These are phyloP conservation scores for Dinothrombium tinctorium DNA, from an alignment of 1,140 invertebrate genomes.

Conservation along the genomic window DNA sequence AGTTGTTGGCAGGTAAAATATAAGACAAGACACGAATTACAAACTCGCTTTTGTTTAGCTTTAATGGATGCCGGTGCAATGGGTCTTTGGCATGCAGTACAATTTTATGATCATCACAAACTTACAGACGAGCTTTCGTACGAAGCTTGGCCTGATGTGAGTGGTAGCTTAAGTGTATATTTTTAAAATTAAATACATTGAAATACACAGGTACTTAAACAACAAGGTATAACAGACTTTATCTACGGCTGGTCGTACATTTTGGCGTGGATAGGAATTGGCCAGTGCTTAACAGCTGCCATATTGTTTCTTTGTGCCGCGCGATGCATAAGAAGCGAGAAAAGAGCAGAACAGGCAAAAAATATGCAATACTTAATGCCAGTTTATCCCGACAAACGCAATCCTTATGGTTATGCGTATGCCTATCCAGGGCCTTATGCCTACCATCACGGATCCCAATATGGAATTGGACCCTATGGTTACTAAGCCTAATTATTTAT, in stretches of 20 bases:
- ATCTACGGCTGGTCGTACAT: slow-evolving; percentile 88
- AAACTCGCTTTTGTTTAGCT: slow-evolving; percentile 33
- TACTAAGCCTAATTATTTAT: too few species aligned
- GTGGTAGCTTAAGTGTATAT: too few species aligned
- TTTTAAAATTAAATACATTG: too few species aligned
- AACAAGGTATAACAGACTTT: slow-evolving; percentile 41
- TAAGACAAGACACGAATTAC: not conserved
- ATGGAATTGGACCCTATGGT: slow-evolving; percentile 20
- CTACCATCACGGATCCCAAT: slow-evolving; percentile 70
- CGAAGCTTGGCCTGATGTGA: slow-evolving; percentile 72
- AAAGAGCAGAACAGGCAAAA: slow-evolving; percentile 72
- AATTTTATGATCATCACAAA: slow-evolving; percentile 82
- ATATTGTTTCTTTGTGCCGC: slow-evolving; percentile 74
- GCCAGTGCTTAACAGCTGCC: slow-evolving; percentile 57
- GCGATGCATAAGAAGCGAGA: slow-evolving; percentile 69
- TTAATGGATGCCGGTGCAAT: slow-evolving; percentile 65
- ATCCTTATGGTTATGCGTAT: slow-evolving; percentile 48
- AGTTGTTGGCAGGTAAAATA: slow-evolving; percentile 56
- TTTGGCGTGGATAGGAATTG: slow-evolving; percentile 78
- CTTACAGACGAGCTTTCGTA: slow-evolving; percentile 61
- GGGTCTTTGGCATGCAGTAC: slow-evolving; percentile 82
- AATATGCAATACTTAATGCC: slow-evolving; percentile 96
- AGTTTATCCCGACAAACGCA: slow-evolving; percentile 80
- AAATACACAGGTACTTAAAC: slow-evolving; percentile 50
- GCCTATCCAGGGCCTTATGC: slow-evolving; percentile 54